Evolutionary conservation across 1,140 invertebrate species (phyloP), one percentile per base, ranked within the genome.

Genomic region (Drosophila lacertosa): DNA sequence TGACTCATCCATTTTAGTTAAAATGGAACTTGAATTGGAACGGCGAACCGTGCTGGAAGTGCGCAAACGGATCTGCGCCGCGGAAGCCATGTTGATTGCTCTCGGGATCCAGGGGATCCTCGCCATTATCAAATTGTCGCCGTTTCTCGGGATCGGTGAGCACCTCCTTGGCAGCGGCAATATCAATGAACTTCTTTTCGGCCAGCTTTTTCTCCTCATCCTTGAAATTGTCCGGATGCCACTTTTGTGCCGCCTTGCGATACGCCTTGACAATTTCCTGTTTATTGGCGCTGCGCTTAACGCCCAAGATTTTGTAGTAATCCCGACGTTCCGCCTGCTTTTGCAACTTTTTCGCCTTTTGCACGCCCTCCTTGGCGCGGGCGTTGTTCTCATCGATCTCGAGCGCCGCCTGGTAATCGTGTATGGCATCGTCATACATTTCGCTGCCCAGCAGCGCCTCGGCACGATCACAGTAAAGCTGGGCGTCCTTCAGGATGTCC

Each of bases 11-110:
- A 42, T 55, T 77, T 77, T 92, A 96, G 92, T 96, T 96, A 90
- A 97, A 99, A 91, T 99, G 97, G 93, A 99, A 99, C 92, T 98
- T 98, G 92, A 99, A 99, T 83, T 98, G 96, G 94, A 98, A 99
- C 88, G 96, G 96, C 78, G 95, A 94, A 67, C 95, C 95, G 71
- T 95, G 96, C 76, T 96, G 96, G 94, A 98, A 98, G 92, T 96
- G 95, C 80, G 97, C 95, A 91, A 97, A 98, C 68, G 97, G 96
- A 92, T 96, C 96, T 79, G 96, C 96, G 37, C 95, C 95, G 0
- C 81, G 89, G 54, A 90, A 91, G 15, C 92, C 92, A 54, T 94
- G 93, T 55, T 93, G 93, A 37, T 93, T 93, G 4, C 94, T 94
- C 92, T 99, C 98, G 0, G 98, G 98, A 93, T 99, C 99, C 40